Conservation (phyloP, 1,140 invertebrate genomes). For the Mya arenaria region DNA sequence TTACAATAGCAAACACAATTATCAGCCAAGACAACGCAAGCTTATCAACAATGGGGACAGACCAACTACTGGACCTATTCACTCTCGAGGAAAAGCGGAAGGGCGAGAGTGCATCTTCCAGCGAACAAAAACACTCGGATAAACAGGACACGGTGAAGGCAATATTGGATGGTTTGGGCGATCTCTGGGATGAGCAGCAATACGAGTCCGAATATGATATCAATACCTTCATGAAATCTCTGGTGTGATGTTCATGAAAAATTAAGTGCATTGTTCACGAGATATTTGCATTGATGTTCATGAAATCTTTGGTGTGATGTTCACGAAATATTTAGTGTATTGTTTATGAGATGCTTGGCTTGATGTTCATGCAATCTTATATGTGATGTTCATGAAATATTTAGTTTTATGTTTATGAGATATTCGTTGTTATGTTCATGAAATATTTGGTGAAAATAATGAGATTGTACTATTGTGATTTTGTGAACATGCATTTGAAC, state of each 20-base stretch:
- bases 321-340: too few relatives aligned
- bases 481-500: too few relatives aligned
- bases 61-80: slow-evolving; percentile 95
- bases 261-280: too few relatives aligned
- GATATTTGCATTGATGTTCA: too few relatives aligned
- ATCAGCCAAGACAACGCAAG: slow-evolving; percentile 97
- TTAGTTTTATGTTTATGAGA: too few relatives aligned
- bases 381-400: too few relatives aligned
- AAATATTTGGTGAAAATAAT: too few relatives aligned
- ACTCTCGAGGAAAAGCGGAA: slow-evolving; percentile 85
- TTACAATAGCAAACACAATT: slow-evolving; percentile 97
- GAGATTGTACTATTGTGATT: too few relatives aligned
- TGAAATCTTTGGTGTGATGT: too few relatives aligned
- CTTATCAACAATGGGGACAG: slow-evolving; percentile 97
- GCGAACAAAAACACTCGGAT: slow-evolving; percentile 14
- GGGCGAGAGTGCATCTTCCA: slow-evolving; percentile 64
- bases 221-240: slow-evolving; percentile 85
- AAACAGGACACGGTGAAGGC: slow-evolving; percentile 83
- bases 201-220: slow-evolving; percentile 98
- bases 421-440: too few relatives aligned
- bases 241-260: slow-evolving; percentile 58
- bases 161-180: slow-evolving; percentile 92
- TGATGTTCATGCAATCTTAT: too few relatives aligned
- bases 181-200: slow-evolving; percentile 96
- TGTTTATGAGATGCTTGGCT: too few relatives aligned